Evolutionary conservation across 2,797 vertebrate species (phyloP).

Genomic region (Agapornis canus): DNA sequence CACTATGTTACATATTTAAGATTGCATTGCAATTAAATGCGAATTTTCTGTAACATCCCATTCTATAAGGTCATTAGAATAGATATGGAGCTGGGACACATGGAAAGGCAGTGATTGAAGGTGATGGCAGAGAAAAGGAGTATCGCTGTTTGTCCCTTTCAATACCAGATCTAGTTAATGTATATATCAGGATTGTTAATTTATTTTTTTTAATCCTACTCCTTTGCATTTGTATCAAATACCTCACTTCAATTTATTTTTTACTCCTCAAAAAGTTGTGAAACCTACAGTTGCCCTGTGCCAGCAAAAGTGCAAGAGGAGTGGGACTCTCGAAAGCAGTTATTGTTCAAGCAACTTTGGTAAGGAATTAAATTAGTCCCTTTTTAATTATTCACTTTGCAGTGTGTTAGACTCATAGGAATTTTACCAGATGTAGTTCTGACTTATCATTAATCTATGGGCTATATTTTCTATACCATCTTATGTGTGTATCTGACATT

Average conservation of each 20-base stretch:
- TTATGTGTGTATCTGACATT: constrained; percentile 53
- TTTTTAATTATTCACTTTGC: constrained; percentile 6
- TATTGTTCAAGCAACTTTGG: constrained; percentile 97
- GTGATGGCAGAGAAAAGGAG: background rate
- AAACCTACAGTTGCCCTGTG: constrained; percentile 91
- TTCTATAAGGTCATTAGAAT: background rate
- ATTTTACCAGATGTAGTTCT: background rate
- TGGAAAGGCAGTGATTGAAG: background rate
- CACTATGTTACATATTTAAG: background rate
- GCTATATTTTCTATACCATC: constrained; percentile 60
- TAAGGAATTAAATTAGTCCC: constrained; percentile 76
- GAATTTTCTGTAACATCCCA: background rate
- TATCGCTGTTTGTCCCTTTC: background rate
- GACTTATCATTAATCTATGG: background rate
- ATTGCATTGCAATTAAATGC: background rate
- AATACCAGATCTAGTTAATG: background rate
- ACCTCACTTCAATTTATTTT: background rate
- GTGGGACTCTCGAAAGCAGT: constrained; percentile 89
- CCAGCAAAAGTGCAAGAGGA: constrained; percentile 93
- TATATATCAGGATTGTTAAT: background rate
- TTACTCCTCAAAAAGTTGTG: constrained; percentile 76
- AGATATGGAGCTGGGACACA: rapidly evolving
- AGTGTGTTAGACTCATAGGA: constrained; percentile 14
- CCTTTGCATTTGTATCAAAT: background rate
- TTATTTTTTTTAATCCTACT: background rate